Base-by-base conservation (phyloP, 2,888 invertebrate genomes). In the Clivina fossor region DNA sequence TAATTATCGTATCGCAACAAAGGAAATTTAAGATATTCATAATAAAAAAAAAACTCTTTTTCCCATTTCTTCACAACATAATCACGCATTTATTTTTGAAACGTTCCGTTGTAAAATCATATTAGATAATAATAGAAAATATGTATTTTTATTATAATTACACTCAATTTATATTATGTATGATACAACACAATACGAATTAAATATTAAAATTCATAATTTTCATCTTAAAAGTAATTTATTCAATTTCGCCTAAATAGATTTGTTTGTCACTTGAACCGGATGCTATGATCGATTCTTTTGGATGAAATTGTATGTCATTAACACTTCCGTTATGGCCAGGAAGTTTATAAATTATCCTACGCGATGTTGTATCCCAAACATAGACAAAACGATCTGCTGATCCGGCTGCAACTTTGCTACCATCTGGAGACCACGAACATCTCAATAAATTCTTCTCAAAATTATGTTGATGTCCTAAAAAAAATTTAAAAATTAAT, bases 281-380 rank as follows among this genome's bases (percentile, higher is more conserved):
- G 0, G 98, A 98, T 30, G 92, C 80, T 63, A 98, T 85, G 48
- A 99, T 87, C 3, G 97, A 92, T 72, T 99, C 97, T 24, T 82
- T 83, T 0, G 90, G 90, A 76, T 99, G 98, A 73, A 99, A 96
- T 73, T 93, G 91, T 1, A 95, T 86, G 71, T 93, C 95, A 71
- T 97, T 98, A 20, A 99, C 95, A 59, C 95, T 89, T 28, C 99
- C 99, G 74, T 93, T 90, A 74, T 99, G 99, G 0, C 99, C 99
- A 0, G 99, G 98, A 63, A 99, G 79, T 76, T 95, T 96, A 77
- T 98, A 99, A 26, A 96, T 75, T 63, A 98, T 90, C 58, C 94
- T 81, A 20, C 96, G 80, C 0, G 91, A 85, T 1, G 91, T 91
- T 1, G 95, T 94, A 73, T 99, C 97, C 99, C 99, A 99, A 58